Evolutionary conservation across 2,888 invertebrate species (phyloP).

Genomic region (Lysandra bellargus): DNA sequence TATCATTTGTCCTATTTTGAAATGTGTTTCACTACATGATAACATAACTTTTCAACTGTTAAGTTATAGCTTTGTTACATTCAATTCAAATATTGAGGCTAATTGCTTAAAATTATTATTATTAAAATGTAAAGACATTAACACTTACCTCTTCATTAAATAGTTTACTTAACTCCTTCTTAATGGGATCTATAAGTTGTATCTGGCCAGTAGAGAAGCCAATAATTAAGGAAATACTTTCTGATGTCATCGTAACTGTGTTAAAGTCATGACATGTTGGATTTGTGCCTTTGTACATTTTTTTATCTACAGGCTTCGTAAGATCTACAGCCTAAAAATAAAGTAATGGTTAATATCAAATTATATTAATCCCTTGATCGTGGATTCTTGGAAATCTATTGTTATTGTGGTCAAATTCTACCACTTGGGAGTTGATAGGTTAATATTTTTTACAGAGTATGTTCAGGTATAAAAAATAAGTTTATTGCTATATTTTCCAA

Average conservation of each 20-base stretch:
- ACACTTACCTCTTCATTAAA: conserved; percentile 96
- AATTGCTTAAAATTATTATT: too few relatives aligned
- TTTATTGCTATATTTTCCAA: neutral
- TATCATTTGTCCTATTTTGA: neutral
- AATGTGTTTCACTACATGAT: neutral
- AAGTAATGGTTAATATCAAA: neutral
- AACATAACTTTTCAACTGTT: neutral
- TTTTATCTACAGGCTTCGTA: conserved; percentile 98
- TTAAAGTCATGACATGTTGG: conserved; percentile 99
- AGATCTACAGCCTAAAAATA: conserved; percentile 91
- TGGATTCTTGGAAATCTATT: too few relatives aligned
- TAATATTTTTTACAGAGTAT: too few relatives aligned
- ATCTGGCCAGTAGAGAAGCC: conserved; percentile 99
- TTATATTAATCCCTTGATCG: too few relatives aligned
- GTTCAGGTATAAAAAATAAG: neutral
- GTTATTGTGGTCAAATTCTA: too few relatives aligned
- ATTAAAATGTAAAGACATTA: neutral
- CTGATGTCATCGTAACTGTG: conserved; percentile 87
- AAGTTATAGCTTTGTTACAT: neutral
- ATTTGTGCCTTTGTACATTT: conserved; percentile 98
- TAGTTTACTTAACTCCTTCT: conserved; percentile 96
- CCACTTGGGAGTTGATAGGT: too few relatives aligned
- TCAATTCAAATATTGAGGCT: neutral
- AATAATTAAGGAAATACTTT: conserved; percentile 94
- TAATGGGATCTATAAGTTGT: conserved; percentile 97